Conservation (phyloP, 2,888 invertebrate species). For the Ophioninae sp. region DNA sequence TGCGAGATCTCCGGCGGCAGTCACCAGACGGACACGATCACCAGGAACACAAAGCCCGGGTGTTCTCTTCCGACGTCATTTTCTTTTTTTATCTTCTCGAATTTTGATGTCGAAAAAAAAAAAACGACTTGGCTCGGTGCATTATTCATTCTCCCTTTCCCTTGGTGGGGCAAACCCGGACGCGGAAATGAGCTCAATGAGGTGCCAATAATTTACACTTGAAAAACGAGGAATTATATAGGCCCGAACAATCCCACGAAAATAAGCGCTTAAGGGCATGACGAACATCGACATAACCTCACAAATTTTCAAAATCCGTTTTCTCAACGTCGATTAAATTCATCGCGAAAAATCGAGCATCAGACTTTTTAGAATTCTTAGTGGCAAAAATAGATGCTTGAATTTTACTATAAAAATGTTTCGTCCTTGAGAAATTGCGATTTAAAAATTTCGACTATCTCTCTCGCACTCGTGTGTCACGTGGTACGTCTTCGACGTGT, state of each 20-base stretch:
- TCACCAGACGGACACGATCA: conserved; percentile 43
- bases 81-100: neutral
- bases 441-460: too few relatives aligned
- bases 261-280: neutral
- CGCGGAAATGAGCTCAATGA: conserved; percentile 26
- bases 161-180: neutral
- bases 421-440: too few relatives aligned
- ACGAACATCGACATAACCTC: too few relatives aligned
- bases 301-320: too few relatives aligned
- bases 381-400: too few relatives aligned
- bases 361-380: too few relatives aligned
- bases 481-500: too few relatives aligned
- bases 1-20: conserved; percentile 28
- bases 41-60: conserved; percentile 35
- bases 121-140: neutral
- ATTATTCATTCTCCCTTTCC: conserved; percentile 5
- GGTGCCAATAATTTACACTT: conserved; percentile 37
- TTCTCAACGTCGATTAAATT: too few relatives aligned
- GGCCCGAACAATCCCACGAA: conserved; percentile 8
- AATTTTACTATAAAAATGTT: too few relatives aligned
- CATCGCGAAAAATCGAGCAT: too few relatives aligned
- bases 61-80: conserved; percentile 27
- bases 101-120: neutral
- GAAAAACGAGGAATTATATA: conserved; percentile 16
- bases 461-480: too few relatives aligned